Evolutionary conservation across 2,113 vertebrate species (phyloP).

Genomic region (Crotalus tigris): DNA sequence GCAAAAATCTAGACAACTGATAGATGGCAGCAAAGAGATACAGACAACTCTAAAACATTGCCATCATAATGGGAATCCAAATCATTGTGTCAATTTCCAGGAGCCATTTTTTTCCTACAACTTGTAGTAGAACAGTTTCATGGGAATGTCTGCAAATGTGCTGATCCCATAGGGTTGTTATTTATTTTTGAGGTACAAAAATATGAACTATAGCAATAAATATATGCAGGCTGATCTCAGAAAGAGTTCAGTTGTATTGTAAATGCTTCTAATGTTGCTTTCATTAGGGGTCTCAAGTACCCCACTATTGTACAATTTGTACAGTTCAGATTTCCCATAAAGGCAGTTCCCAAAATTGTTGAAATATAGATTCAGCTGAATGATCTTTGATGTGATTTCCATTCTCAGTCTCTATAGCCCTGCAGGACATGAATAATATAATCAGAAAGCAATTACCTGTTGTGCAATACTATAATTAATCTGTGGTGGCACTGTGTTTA

Average conservation of each 20-base stretch:
- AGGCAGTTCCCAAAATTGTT: neutral
- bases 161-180: neutral
- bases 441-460: neutral
- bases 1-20: too few relatives aligned
- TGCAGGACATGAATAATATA: neutral
- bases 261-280: neutral
- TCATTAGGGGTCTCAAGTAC: neutral
- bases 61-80: too few relatives aligned
- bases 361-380: neutral
- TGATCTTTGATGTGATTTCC: neutral
- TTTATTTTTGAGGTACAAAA: neutral
- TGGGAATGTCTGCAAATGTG: neutral
- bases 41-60: too few relatives aligned
- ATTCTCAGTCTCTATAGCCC: neutral
- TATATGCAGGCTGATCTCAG: neutral
- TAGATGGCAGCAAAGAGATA: too few relatives aligned
- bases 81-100: too few relatives aligned
- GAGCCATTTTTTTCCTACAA: neutral
- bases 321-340: neutral
- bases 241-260: neutral
- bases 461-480: neutral
- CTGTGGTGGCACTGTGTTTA: neutral
- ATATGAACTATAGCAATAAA: neutral
- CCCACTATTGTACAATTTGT: neutral
- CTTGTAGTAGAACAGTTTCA: conserved; percentile 8